Base-by-base conservation (phyloP, 2,888 invertebrate genomes). In the Nymphalis polychloros region DNA sequence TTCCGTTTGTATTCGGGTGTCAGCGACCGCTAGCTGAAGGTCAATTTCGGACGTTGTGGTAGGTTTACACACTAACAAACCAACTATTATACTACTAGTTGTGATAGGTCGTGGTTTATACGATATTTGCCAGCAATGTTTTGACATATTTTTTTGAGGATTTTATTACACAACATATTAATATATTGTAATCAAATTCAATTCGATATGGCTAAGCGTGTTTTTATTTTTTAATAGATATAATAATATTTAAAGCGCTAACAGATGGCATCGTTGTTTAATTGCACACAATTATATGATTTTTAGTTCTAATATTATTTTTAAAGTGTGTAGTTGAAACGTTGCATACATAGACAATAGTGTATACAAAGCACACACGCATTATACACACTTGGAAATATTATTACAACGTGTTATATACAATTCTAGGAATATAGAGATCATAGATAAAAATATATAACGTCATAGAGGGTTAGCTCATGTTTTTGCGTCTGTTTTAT, bases 1-100 rank as follows among this genome's bases (percentile, higher is more conserved):
- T 59, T 65, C 47, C 49, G 55, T 59, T 20, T 19, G 55, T 55
- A 61, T 70, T 60, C 52, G 68, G 68, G 69, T 65, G 69, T 72
- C 72, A 73, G 20, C 65, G 72, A 67, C 72, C 70, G 70, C 72
- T 73, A 73, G 70, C 63, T 70, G 70, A 73, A 73, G 73, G 73
- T 73, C 70, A 61, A 13, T 48, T 52, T 65, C 67, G 53, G 60
- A 63, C 65, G 60, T 70, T 72, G 69, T 61, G 68, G 71, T 73
- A 72, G 71, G 70, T 70, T 64, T 60, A 31, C 70, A 70, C 69
- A 69, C 69, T 64, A 59, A 59, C 64, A 52, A 59, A 41, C 46
- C 55, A 59, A 65, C 66, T 69, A 69, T 69, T 57, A 57, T 41
- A 55, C 55, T 55, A 55, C 31, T 55, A 35, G 55, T 55, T 55